Percentiles rank a stretch among this genome's conserved stretches.
phyloP scores from a whole-genome alignment of 2,797 vertebrate genomes.

The Anguilla obscura region DNA sequence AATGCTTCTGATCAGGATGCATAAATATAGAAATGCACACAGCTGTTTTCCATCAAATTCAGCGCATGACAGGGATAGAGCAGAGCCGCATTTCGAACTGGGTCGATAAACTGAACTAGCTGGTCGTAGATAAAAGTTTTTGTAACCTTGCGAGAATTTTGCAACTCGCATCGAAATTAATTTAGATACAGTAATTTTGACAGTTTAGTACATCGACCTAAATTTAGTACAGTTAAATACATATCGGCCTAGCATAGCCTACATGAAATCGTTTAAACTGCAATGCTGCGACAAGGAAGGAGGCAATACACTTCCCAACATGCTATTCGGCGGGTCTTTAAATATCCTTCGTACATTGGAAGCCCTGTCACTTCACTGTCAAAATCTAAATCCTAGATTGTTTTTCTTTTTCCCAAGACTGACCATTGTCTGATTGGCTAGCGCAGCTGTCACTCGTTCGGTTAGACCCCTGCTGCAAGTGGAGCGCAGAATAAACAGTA shows the following conservation, averaged over 20 bases:
- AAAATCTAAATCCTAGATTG: slow-evolving; percentile 58
- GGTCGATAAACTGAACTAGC: not conserved
- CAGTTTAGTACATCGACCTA: not conserved
- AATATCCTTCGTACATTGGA: slow-evolving; percentile 50
- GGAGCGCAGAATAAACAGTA: slow-evolving; percentile 70
- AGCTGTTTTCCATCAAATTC: not conserved
- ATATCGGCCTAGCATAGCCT: no score
- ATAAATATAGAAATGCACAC: not conserved
- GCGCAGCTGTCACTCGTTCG: slow-evolving; percentile 56
- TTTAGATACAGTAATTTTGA: not conserved
- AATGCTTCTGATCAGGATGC: not conserved
- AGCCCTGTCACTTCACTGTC: slow-evolving; percentile 48
- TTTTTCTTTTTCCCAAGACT: slow-evolving; percentile 44
- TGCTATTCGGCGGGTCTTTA: slow-evolving; percentile 65
- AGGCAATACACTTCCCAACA: slow-evolving; percentile 66
- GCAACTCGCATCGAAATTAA: not conserved
- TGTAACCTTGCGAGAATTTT: not conserved
- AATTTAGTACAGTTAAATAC: not conserved
- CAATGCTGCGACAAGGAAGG: not conserved
- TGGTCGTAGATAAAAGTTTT: not conserved
- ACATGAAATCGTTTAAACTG: not conserved
- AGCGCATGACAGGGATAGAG: not conserved
- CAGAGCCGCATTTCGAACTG: not conserved
- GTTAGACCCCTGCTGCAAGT: slow-evolving; percentile 52
- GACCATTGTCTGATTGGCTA: slow-evolving; percentile 60